Evolutionary conservation across 1,140 invertebrate genomes (phyloP).

Genomic region (Lepidostoma basale): DNA sequence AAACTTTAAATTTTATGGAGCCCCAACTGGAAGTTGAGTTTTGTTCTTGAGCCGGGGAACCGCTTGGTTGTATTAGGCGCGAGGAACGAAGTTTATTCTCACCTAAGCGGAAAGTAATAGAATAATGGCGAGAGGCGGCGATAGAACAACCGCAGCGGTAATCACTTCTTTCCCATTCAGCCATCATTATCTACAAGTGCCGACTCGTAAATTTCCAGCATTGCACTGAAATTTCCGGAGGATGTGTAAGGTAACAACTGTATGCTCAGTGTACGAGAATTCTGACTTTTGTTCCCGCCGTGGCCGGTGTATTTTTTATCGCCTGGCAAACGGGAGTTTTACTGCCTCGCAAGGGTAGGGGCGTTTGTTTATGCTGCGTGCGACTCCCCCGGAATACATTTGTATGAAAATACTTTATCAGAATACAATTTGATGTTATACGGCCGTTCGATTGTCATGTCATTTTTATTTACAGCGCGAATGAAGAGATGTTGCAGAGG

Average conservation of each 20-base stretch:
- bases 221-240: background rate
- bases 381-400: constrained; percentile 9
- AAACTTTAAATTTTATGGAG: constrained; percentile 25
- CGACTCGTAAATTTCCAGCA: constrained; percentile 41
- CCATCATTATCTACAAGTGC: constrained; percentile 38
- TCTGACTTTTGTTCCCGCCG: constrained; percentile 23
- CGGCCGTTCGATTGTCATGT: constrained; percentile 33
- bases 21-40: constrained; percentile 13
- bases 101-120: constrained; percentile 38
- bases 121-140: constrained; percentile 33
- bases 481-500: too few species aligned
- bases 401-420: constrained; percentile 42
- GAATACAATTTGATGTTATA: constrained; percentile 35
- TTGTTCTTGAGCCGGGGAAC: constrained; percentile 4
- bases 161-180: constrained; percentile 42
- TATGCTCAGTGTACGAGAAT: background rate
- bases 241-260: background rate
- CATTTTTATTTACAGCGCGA: background rate
- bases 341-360: constrained; percentile 25
- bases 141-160: constrained; percentile 23
- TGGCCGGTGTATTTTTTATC: constrained; percentile 41
- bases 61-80: constrained; percentile 13
- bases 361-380: constrained; percentile 33
- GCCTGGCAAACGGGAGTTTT: constrained; percentile 43
- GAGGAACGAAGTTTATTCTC: constrained; percentile 33